Percentiles rank a stretch among this genome's conserved stretches.
phyloP scores from a whole-genome alignment of 2,113 vertebrate species.

The Semicossyphus pulcher region DNA sequence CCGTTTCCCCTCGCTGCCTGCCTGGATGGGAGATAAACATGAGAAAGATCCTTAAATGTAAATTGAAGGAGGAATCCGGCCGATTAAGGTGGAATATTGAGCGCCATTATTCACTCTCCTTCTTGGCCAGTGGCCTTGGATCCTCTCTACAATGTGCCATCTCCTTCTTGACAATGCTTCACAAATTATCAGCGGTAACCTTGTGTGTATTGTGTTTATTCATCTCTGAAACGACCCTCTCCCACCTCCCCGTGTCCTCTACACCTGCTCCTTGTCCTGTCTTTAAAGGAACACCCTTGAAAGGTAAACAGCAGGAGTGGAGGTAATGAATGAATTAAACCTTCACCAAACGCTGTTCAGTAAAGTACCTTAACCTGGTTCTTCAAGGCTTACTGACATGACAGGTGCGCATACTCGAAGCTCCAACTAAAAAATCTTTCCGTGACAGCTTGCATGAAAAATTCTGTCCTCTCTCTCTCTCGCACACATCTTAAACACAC shows the following conservation, averaged over 20 bases:
- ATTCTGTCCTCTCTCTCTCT: neutral
- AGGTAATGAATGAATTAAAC: slow-evolving; percentile 35
- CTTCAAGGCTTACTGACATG: slow-evolving; percentile 22
- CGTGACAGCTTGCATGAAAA: neutral
- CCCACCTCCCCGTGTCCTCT: slow-evolving; percentile 41
- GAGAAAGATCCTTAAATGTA: slow-evolving; percentile 58
- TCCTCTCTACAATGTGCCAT: slow-evolving; percentile 39
- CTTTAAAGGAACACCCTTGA: slow-evolving; percentile 64
- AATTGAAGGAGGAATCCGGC: slow-evolving; percentile 51
- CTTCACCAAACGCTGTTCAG: slow-evolving; percentile 6
- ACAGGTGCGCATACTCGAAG: neutral
- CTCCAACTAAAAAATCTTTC: neutral
- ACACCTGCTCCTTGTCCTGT: slow-evolving; percentile 41
- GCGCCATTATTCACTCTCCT: slow-evolving; percentile 63
- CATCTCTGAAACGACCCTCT: slow-evolving; percentile 64
- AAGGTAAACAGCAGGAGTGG: slow-evolving; percentile 47
- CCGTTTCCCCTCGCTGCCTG: slow-evolving; percentile 28
- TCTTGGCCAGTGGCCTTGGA: slow-evolving; percentile 52
- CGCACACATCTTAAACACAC: neutral
- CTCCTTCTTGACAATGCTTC: slow-evolving; percentile 51
- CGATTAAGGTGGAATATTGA: slow-evolving; percentile 60
- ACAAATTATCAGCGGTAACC: slow-evolving; percentile 66
- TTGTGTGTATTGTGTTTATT: slow-evolving; percentile 71
- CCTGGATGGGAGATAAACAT: slow-evolving; percentile 55
- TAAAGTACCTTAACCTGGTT: slow-evolving; percentile 14